A percentile compares a stretch with the other conserved stretches of the same genome.
These are phyloP conservation scores for Archocentrus centrarchus DNA, from an alignment of 2,113 vertebrate species.

Conservation along the genomic window DNA sequence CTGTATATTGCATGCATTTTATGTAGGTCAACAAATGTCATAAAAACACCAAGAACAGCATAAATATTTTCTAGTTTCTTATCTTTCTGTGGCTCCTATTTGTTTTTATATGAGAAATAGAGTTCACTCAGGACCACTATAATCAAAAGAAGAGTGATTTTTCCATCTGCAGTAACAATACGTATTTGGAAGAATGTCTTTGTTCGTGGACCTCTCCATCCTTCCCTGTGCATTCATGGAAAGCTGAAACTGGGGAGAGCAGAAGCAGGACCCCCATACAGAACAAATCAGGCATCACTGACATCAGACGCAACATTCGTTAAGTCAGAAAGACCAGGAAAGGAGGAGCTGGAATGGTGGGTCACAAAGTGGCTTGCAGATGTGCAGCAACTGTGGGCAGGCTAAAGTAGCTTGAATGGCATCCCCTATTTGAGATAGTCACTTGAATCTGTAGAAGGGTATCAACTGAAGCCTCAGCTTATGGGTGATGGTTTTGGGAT, in stretches of 20 bases:
- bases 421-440: no score
- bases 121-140: not conserved
- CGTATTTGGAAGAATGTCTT: not conserved
- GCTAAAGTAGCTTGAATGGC: not conserved
- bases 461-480: no score
- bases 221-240: not conserved
- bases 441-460: not conserved
- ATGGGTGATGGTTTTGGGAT: no score
- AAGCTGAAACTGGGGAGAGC: rapidly evolving
- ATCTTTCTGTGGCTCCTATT: not conserved
- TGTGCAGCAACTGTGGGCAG: not conserved
- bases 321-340: not conserved
- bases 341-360: not conserved
- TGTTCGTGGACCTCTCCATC: not conserved
- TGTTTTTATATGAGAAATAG: not conserved
- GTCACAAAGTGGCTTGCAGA: constrained; percentile 1
- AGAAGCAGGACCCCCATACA: not conserved
- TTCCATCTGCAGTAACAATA: not conserved
- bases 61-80: not conserved
- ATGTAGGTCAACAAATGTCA: not conserved
- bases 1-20: not conserved
- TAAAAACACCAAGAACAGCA: not conserved
- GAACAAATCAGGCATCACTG: not conserved
- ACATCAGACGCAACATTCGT: not conserved
- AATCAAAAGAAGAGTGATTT: not conserved